Evolutionary conservation across 1,140 invertebrate genomes (phyloP).

Genomic region (Lasioglossum baleicum): DNA sequence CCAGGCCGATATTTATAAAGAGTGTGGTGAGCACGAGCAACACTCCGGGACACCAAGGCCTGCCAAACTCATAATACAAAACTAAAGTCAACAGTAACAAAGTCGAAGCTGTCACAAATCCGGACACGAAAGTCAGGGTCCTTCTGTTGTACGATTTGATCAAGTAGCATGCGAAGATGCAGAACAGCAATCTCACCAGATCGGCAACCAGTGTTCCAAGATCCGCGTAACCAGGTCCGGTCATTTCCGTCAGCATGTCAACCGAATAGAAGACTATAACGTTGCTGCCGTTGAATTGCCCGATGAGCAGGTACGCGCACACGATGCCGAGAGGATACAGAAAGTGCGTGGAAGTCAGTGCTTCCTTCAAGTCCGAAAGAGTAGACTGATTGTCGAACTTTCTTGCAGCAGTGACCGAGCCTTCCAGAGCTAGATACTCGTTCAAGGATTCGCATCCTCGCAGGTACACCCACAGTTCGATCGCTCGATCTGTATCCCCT

Average conservation of each 20-base stretch:
- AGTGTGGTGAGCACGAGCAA: slow-evolving; percentile 82
- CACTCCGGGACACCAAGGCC: slow-evolving; percentile 79
- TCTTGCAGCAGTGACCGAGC: neutral
- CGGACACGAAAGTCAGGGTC: slow-evolving; percentile 81
- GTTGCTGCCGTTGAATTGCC: slow-evolving; percentile 85
- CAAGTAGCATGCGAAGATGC: slow-evolving; percentile 81
- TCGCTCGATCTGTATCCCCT: slow-evolving; percentile 78
- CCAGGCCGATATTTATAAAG: slow-evolving; percentile 82
- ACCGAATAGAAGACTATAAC: slow-evolving; percentile 88
- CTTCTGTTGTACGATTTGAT: slow-evolving; percentile 82
- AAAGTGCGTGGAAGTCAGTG: slow-evolving; percentile 67
- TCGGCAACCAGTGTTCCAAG: slow-evolving; percentile 85
- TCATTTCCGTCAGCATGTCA: slow-evolving; percentile 81
- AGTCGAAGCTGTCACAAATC: slow-evolving; percentile 80
- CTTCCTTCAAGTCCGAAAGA: neutral
- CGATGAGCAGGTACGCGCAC: slow-evolving; percentile 82
- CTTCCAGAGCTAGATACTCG: slow-evolving; percentile 52
- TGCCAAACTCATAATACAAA: slow-evolving; percentile 68
- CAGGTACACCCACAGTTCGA: slow-evolving; percentile 74
- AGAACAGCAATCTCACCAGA: slow-evolving; percentile 83
- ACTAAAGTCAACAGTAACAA: slow-evolving; percentile 78
- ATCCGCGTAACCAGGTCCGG: slow-evolving; percentile 81
- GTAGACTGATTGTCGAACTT: neutral
- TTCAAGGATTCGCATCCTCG: slow-evolving; percentile 43
- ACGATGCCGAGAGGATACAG: slow-evolving; percentile 83